Evolutionary conservation across 2,113 vertebrate species (phyloP), one percentile per base, ranked within the genome.

Genomic region (Aspidoscelis tigris): DNA sequence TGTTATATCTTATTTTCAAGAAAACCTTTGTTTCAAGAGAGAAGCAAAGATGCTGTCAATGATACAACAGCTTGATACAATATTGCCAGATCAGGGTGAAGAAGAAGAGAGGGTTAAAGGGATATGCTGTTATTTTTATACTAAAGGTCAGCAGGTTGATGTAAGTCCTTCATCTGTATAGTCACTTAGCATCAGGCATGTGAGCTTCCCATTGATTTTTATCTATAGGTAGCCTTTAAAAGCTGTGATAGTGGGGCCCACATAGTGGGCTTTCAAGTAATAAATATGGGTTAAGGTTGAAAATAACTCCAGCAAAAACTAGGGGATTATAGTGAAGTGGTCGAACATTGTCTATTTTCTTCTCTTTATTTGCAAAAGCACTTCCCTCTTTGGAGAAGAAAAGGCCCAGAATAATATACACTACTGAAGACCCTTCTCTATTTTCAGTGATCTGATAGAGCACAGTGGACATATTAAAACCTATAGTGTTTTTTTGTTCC

Each of bases 151-250:
- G 80, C 16, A 50, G 82, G 81, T 87, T 91, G 84, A 89, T 91
- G 91, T 88, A 79, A 71, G 73, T 7, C 86, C 90, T 90, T 90
- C 89, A 86, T 86, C 85, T 87, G 80, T 91, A 43, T 77, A 75
- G 65, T 77, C 86, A 65, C 66, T 93, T 88, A 89, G 64, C 85
- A 86, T 86, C 91, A 83, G 81, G 86, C 75, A 75, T 66, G 86
- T 69, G 87, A 81, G 86, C 86, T 93, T 89, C 83, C 72, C 87
- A 94, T 92, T 83, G 91, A 89, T 94, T 94, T 93, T 90, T 92
- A 81, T 88, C 92, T 84, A n/a, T 69, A 84, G 73, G 26, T 89
- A 87, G 87, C 85, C 84, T 91, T 93, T 89, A 89, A 86, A 90
- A 94, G 93, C 91, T 92, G 89, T 89, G 86, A 82, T 0, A 75